A percentile compares a stretch with the other conserved stretches of the same genome.
phyloP scores from a whole-genome alignment of 2,797 vertebrate species.

The Zenarchopterus dispar region DNA sequence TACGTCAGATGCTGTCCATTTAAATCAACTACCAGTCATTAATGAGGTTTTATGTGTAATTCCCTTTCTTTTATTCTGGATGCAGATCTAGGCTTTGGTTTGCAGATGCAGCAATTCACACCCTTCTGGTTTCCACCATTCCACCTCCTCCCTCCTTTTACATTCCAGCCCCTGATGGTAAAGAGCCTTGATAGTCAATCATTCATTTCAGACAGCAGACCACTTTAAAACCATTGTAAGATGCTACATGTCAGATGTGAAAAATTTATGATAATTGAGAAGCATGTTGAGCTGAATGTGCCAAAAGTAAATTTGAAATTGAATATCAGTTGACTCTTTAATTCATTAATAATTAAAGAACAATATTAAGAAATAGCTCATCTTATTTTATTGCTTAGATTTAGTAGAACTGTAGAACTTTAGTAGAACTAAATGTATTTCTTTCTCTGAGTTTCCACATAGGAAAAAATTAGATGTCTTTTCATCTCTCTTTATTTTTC shows the following conservation, averaged over 20 bases:
- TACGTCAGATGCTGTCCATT: too few species aligned
- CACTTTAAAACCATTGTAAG: background rate
- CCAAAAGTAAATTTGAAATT: too few species aligned
- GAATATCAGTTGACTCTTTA: too few species aligned
- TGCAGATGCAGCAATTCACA: conserved; percentile 1
- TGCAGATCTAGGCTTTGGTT: conserved; percentile 8
- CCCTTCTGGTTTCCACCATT: background rate
- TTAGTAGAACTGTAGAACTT: conserved; percentile 17
- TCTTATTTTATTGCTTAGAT: conserved; percentile 26
- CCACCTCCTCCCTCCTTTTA: background rate
- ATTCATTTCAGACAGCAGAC: background rate
- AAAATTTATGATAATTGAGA: too few species aligned
- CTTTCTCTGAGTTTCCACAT: conserved; percentile 5
- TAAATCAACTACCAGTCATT: too few species aligned
- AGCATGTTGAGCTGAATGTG: too few species aligned
- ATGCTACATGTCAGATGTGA: background rate
- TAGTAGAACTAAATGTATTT: conserved; percentile 8
- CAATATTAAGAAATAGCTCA: background rate
- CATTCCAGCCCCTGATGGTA: background rate
- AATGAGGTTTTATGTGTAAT: too few species aligned
- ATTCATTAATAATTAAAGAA: background rate
- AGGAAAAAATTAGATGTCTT: conserved; percentile 8
- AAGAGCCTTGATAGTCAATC: conserved; percentile 9
- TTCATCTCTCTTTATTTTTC: background rate
- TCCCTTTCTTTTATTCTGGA: background rate